phyloP scores from a whole-genome alignment of 2,888 invertebrate genomes.

The Chloroclysta siterata region DNA sequence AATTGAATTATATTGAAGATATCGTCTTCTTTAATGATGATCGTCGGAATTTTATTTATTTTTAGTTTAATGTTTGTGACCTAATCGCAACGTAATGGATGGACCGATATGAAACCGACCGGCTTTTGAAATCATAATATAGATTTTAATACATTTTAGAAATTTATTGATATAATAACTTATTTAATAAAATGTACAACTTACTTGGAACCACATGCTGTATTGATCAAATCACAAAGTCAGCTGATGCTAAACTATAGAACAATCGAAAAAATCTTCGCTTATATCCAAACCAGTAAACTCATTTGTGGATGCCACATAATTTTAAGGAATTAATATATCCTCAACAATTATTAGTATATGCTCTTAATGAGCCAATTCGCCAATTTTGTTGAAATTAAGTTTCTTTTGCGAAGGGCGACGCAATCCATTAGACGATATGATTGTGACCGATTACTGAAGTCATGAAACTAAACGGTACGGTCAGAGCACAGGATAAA shows the following conservation, averaged over 20 bases:
- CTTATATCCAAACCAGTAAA: conserved; percentile 53
- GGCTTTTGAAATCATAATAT: no score
- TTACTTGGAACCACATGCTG: conserved; percentile 66
- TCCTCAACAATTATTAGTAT: conserved; percentile 45
- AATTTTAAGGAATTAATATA: conserved; percentile 53
- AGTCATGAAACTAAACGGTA: conserved; percentile 30
- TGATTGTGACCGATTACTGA: conserved; percentile 49
- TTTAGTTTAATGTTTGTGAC: no score
- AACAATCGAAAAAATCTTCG: conserved; percentile 37
- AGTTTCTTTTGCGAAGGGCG: conserved; percentile 60
- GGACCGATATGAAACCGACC: no score
- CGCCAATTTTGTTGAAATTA: conserved; percentile 47
- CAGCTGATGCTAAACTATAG: conserved; percentile 61
- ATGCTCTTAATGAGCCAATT: conserved; percentile 45
- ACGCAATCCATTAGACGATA: conserved; percentile 48
- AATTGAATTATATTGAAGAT: no score
- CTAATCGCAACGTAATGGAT: no score
- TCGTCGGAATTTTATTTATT: no score
- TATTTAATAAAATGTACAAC: conserved; percentile 36
- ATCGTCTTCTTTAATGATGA: no score
- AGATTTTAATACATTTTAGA: no score
- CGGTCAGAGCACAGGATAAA: conserved; percentile 2
- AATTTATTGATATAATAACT: background rate
- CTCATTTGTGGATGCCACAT: conserved; percentile 44
- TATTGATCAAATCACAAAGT: conserved; percentile 51